phyloP scores from a whole-genome alignment of 2,113 vertebrate genomes.

The Stercorarius parasiticus region DNA sequence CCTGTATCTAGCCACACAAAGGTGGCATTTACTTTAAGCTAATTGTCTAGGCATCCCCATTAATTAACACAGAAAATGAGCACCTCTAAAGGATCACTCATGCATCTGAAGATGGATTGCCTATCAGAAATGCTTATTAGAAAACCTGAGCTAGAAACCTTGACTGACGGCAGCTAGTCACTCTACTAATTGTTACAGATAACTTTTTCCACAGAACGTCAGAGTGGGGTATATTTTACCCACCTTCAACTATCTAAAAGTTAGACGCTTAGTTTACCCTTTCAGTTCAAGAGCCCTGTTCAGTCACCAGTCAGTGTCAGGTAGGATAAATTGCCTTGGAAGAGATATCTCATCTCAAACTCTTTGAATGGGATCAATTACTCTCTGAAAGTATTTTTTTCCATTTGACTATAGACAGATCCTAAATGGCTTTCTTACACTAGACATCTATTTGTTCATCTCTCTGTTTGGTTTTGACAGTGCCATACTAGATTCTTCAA shows the following conservation, averaged over 20 bases:
- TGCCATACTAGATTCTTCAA: not conserved
- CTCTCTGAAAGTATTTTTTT: not conserved
- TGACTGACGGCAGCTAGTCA: not conserved
- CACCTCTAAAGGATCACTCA: not conserved
- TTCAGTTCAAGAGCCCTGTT: not conserved
- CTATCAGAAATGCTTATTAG: not conserved
- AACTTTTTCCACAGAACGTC: not conserved
- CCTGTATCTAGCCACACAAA: not conserved
- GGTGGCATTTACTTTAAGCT: not conserved
- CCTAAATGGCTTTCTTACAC: not conserved
- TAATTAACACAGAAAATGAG: not conserved
- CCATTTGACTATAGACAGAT: not conserved
- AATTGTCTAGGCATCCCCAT: not conserved
- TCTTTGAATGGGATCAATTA: not conserved
- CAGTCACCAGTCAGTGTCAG: not conserved
- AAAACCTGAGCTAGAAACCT: not conserved
- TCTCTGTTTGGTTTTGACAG: not conserved
- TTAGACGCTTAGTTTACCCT: not conserved
- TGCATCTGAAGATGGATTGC: not conserved
- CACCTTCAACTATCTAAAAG: not conserved
- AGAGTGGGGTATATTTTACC: not conserved
- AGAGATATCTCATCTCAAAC: not conserved
- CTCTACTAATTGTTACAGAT: not conserved
- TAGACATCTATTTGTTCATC: not conserved
- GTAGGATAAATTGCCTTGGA: not conserved